These are phyloP conservation scores for Loxodonta africana DNA, from an alignment of 2,113 vertebrate genomes.

Conservation along the genomic window DNA sequence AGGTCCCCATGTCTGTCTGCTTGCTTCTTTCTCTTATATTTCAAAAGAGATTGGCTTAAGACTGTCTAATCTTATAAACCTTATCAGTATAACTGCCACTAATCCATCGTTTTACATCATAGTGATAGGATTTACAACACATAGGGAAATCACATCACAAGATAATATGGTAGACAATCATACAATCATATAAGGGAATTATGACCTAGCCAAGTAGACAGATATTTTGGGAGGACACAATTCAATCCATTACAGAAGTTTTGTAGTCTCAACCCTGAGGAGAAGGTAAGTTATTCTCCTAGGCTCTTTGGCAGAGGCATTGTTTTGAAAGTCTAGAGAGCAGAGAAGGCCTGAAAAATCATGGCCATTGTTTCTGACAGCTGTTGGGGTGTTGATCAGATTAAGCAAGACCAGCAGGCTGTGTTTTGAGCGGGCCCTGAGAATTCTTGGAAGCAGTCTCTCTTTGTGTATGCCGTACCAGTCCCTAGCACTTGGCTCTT, in stretches of 20 bases:
- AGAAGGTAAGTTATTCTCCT: neutral
- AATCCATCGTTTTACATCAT: too few relatives aligned
- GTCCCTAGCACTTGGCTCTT: neutral
- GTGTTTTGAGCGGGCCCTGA: neutral
- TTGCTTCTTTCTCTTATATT: too few relatives aligned
- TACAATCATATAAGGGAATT: too few relatives aligned
- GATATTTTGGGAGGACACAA: too few relatives aligned
- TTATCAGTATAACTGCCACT: too few relatives aligned
- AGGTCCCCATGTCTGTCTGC: too few relatives aligned
- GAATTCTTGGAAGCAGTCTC: neutral
- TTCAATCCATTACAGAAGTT: neutral
- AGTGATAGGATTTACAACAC: too few relatives aligned
- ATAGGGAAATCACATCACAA: too few relatives aligned
- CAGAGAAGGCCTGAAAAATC: neutral
- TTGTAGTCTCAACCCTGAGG: neutral
- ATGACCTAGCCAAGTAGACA: too few relatives aligned
- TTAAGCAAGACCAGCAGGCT: slow-evolving; percentile 26
- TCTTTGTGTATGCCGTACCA: neutral
- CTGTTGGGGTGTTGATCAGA: neutral
- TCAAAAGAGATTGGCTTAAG: too few relatives aligned
- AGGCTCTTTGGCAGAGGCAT: neutral
- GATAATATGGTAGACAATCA: too few relatives aligned
- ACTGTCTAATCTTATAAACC: too few relatives aligned
- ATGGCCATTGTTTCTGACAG: slow-evolving; percentile 35
- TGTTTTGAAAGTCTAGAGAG: slow-evolving; percentile 43